These are phyloP conservation scores for Polypterus senegalus DNA, from an alignment of 2,113 vertebrate genomes.

Conservation along the genomic window DNA sequence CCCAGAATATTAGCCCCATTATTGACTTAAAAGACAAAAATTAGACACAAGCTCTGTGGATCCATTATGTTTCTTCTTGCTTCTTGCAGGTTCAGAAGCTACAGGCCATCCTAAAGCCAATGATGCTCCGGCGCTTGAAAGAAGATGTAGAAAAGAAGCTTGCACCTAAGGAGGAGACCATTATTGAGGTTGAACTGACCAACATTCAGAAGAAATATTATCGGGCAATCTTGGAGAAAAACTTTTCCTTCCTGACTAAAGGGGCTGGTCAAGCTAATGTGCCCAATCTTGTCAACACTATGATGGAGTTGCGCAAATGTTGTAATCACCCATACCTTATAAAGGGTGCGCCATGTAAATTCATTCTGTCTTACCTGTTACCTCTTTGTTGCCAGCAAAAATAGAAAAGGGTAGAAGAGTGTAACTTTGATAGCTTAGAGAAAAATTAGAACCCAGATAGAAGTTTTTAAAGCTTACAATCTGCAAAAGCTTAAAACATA, in stretches of 20 bases:
- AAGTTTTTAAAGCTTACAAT: too few species aligned
- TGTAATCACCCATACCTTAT: conserved; percentile 98
- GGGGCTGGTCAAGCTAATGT: conserved; percentile 90
- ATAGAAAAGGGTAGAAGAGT: too few species aligned
- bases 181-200: conserved; percentile 95
- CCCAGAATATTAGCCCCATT: too few species aligned
- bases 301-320: conserved; percentile 98
- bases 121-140: conserved; percentile 93
- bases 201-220: conserved; percentile 99
- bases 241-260: conserved; percentile 94
- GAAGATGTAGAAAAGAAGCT: conserved; percentile 97
- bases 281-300: conserved; percentile 94
- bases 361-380: neutral
- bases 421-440: too few species aligned
- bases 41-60: too few species aligned
- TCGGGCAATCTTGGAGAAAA: conserved; percentile 89
- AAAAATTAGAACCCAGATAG: too few species aligned
- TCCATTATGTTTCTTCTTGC: neutral
- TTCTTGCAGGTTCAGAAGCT: conserved; percentile 81
- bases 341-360: conserved; percentile 61
- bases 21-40: too few species aligned
- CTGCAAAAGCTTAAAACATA: too few species aligned
- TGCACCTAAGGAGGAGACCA: conserved; percentile 95
- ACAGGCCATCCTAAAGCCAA: conserved; percentile 91
- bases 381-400: neutral